Evolutionary conservation across 1,140 invertebrate genomes (phyloP).

Genomic region (Nymphalis io): DNA sequence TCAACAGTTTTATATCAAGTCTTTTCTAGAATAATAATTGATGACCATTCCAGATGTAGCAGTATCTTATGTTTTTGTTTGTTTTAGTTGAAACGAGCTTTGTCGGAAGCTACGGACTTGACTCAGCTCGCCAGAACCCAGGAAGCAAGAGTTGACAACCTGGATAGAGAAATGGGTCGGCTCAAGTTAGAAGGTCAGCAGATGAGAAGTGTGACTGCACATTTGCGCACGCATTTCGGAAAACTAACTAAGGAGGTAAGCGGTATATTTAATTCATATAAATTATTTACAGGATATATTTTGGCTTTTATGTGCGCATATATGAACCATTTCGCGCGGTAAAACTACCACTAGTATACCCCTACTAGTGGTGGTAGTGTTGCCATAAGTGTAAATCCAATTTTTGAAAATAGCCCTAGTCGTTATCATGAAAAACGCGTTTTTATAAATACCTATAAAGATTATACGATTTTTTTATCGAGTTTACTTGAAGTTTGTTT

Average conservation of each 20-base stretch:
- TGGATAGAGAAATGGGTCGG: conserved; percentile 58
- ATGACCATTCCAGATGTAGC: not conserved
- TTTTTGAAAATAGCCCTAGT: too few species aligned
- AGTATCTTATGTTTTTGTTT: not conserved
- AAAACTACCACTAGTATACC: too few species aligned
- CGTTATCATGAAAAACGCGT: too few species aligned
- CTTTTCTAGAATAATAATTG: not conserved
- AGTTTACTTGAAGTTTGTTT: too few species aligned
- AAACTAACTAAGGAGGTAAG: conserved; percentile 68
- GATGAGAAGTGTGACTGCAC: conserved; percentile 51
- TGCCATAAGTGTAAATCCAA: too few species aligned
- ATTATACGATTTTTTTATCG: too few species aligned
- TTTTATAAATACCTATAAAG: too few species aligned
- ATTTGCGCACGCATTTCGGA: conserved; percentile 50
- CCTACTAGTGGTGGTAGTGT: too few species aligned
- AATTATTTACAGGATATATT: too few species aligned
- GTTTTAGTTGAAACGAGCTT: conserved; percentile 60
- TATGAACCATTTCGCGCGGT: too few species aligned
- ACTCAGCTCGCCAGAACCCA: conserved; percentile 61
- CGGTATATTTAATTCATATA: not conserved
- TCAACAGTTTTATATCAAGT: too few species aligned
- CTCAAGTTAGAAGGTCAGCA: conserved; percentile 64
- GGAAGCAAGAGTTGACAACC: conserved; percentile 64
- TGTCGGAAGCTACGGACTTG: conserved; percentile 59
- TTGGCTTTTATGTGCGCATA: too few species aligned